phyloP scores from a whole-genome alignment of 2,888 invertebrate genomes.

The Pseudococcus viburni region DNA sequence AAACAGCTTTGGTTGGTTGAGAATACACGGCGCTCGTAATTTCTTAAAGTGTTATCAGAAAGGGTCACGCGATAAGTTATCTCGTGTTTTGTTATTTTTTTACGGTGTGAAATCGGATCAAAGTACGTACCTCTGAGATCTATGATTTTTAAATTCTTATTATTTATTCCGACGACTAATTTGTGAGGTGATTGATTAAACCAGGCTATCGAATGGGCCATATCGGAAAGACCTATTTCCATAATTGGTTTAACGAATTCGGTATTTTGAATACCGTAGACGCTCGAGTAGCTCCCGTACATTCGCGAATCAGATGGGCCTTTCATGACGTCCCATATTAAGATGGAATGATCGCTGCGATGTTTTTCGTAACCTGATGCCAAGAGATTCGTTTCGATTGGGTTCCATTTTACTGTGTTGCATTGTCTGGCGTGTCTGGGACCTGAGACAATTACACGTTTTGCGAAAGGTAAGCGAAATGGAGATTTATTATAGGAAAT shows the following conservation, averaged over 20 bases:
- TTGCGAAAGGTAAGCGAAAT: background rate
- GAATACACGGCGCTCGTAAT: conserved; percentile 79
- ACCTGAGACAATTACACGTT: conserved; percentile 73
- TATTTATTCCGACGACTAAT: conserved; percentile 90
- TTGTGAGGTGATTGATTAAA: conserved; percentile 81
- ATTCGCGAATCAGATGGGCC: conserved; percentile 71
- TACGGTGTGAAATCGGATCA: background rate
- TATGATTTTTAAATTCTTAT: conserved; percentile 88
- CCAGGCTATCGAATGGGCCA: conserved; percentile 89
- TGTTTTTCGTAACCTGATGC: conserved; percentile 92
- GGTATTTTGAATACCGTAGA: conserved; percentile 59
- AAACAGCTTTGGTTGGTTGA: conserved; percentile 85
- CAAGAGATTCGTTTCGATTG: conserved; percentile 83
- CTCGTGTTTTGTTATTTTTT: background rate
- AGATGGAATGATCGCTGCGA: conserved; percentile 88
- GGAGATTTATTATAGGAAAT: background rate
- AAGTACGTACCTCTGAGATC: conserved; percentile 84
- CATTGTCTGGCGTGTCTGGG: conserved; percentile 89
- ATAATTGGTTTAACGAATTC: conserved; percentile 75
- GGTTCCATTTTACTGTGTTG: conserved; percentile 91
- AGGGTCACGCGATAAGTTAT: conserved; percentile 38
- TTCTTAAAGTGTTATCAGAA: conserved; percentile 74
- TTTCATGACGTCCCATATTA: conserved; percentile 88
- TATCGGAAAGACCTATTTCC: conserved; percentile 88
- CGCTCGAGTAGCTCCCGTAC: conserved; percentile 33